These are phyloP conservation scores for Tuberolachnus salignus DNA, from an alignment of 2,888 invertebrate species.

Conservation along the genomic window DNA sequence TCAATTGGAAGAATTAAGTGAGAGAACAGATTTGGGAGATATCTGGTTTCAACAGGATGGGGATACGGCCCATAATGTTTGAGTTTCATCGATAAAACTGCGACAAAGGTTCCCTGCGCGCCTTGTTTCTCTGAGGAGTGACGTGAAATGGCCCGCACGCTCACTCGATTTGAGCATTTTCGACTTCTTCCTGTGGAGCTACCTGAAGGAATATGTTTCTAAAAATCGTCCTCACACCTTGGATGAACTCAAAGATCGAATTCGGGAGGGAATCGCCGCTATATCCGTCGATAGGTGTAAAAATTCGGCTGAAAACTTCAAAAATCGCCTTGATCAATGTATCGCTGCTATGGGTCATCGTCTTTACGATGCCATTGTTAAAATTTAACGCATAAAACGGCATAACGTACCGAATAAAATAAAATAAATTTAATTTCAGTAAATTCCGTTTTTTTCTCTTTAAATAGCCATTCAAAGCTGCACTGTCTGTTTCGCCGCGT, in stretches of 20 bases:
- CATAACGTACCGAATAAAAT: slow-evolving; percentile 1
- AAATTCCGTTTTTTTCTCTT: not conserved
- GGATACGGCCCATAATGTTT: no score
- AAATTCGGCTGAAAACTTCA: not conserved
- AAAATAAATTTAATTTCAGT: not conserved
- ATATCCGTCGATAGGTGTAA: not conserved
- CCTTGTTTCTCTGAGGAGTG: no score
- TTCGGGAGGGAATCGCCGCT: no score
- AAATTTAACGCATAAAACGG: slow-evolving; percentile 9
- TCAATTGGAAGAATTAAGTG: no score
- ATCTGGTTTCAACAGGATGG: no score
- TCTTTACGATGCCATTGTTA: slow-evolving; percentile 14
- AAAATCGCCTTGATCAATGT: not conserved
- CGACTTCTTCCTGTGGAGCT: not conserved
- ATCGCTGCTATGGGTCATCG: slow-evolving; percentile 4
- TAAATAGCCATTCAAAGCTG: no score
- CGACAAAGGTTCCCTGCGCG: no score
- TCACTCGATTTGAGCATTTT: slow-evolving; percentile 8
- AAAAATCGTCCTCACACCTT: not conserved
- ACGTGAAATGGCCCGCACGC: no score
- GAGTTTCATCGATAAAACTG: no score
- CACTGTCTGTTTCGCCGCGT: no score
- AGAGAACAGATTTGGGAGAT: no score
- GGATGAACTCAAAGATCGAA: no score
- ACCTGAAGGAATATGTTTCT: slow-evolving; percentile 7